Conservation (phyloP, 1,140 invertebrate genomes). For the Gonioctena quinquepunctata region DNA sequence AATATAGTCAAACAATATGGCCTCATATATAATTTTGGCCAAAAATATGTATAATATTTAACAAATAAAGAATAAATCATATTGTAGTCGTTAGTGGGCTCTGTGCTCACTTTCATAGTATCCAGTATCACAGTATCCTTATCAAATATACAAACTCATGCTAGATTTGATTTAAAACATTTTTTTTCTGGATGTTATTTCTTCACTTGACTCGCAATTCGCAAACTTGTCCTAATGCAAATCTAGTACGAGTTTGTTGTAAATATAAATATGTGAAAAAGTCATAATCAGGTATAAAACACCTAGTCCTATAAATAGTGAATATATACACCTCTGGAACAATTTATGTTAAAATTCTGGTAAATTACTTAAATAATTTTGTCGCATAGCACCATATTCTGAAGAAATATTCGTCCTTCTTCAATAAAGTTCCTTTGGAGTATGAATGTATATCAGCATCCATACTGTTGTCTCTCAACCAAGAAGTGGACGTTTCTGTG, state of each 20-base stretch:
- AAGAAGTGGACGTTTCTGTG: slow-evolving; percentile 90
- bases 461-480: slow-evolving; percentile 89
- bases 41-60: neutral
- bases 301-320: slow-evolving; percentile 17
- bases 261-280: slow-evolving; percentile 19
- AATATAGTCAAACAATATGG: neutral
- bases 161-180: slow-evolving; percentile 22
- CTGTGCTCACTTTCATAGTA: slow-evolving; percentile 8
- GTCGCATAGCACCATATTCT: slow-evolving; percentile 86
- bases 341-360: too few species aligned
- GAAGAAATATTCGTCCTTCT: slow-evolving; percentile 93
- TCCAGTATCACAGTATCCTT: slow-evolving; percentile 42
- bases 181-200: neutral
- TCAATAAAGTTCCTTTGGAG: slow-evolving; percentile 76
- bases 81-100: slow-evolving; percentile 23
- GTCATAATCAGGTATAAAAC: slow-evolving; percentile 29
- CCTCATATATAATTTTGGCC: too few species aligned
- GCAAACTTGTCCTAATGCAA: slow-evolving; percentile 23
- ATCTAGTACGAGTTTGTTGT: slow-evolving; percentile 19
- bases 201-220: slow-evolving; percentile 34
- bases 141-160: slow-evolving; percentile 23
- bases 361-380: slow-evolving; percentile 76
- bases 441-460: slow-evolving; percentile 90
- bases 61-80: slow-evolving; percentile 9
- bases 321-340: slow-evolving; percentile 21